These are phyloP conservation scores for Frankliniella intonsa DNA, from an alignment of 2,888 invertebrate genomes.

Conservation along the genomic window DNA sequence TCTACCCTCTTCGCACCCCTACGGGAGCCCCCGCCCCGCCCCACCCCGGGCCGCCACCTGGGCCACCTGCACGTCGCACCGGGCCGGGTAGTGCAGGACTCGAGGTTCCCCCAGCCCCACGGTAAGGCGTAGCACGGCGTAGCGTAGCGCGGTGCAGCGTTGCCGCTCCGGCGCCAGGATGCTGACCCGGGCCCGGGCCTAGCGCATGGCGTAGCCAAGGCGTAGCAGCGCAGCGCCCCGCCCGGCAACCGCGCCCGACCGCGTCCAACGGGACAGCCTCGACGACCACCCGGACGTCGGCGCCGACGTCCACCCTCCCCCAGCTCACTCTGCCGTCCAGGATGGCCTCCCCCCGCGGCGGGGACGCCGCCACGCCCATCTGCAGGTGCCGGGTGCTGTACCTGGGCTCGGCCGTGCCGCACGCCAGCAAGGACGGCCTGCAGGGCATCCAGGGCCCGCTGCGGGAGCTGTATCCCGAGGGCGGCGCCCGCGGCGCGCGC, in stretches of 20 bases:
- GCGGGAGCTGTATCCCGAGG: conserved; percentile 91
- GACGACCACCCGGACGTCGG: neutral
- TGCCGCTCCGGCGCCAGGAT: conserved; percentile 21
- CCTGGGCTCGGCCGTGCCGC: conserved; percentile 92
- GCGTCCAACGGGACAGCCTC: neutral
- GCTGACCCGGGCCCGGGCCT: conserved; percentile 6
- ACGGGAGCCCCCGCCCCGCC: neutral
- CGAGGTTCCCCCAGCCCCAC: neutral
- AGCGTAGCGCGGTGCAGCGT: conserved; percentile 9
- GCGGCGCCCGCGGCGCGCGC: conserved; percentile 79
- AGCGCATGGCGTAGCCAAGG: neutral
- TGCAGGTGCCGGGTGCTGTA: conserved; percentile 95
- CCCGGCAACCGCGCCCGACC: too few species aligned
- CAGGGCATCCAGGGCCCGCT: conserved; percentile 97
- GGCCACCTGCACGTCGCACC: neutral
- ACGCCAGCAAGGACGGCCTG: conserved; percentile 95
- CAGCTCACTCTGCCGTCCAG: neutral
- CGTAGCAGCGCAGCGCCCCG: neutral
- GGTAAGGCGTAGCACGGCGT: neutral
- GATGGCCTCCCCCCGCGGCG: conserved; percentile 32
- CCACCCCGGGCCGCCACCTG: neutral
- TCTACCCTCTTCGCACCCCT: neutral
- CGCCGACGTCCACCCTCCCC: neutral
- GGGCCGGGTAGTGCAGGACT: neutral
- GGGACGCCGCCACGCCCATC: conserved; percentile 80